Conservation (phyloP, 1,140 invertebrate species). For the Brachionus rubens region DNA sequence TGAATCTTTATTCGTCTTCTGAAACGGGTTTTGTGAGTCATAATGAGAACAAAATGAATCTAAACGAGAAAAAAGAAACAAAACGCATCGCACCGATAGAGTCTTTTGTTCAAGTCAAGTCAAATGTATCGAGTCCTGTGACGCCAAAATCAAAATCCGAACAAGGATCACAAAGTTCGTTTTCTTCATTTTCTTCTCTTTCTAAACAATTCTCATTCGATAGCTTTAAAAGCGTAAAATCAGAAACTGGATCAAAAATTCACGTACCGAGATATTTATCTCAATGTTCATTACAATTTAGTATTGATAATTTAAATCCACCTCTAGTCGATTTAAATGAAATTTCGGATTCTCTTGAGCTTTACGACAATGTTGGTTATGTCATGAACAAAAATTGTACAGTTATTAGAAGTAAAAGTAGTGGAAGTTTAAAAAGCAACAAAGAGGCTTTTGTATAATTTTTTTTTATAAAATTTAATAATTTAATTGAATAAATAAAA, state of each 20-base stretch:
- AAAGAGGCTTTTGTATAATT: not conserved
- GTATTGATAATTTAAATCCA: not conserved
- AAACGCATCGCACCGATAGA: not conserved
- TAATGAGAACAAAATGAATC: not conserved
- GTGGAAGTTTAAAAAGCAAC: not conserved
- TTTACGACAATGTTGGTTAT: constrained; percentile 18
- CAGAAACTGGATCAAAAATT: too few relatives aligned
- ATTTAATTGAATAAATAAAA: not conserved
- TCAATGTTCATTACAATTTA: not conserved
- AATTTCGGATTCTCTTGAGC: not conserved
- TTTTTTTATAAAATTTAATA: not conserved
- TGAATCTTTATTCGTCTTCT: constrained; percentile 7
- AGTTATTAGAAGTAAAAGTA: not conserved
- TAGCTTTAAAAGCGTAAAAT: too few relatives aligned
- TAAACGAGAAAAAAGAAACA: not conserved
- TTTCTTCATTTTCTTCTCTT: too few relatives aligned
- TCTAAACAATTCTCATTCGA: too few relatives aligned
- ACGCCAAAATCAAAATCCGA: too few relatives aligned
- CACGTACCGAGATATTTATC: too few relatives aligned
- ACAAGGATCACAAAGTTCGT: too few relatives aligned
- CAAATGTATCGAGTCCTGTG: too few relatives aligned
- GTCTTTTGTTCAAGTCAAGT: too few relatives aligned
- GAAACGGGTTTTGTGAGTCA: not conserved
- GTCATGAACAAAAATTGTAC: constrained; percentile 11
- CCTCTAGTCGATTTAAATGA: constrained; percentile 11